Percentiles rank a stretch among this genome's conserved stretches.
phyloP scores from a whole-genome alignment of 2,888 invertebrate genomes.

The Candidula unifasciata region DNA sequence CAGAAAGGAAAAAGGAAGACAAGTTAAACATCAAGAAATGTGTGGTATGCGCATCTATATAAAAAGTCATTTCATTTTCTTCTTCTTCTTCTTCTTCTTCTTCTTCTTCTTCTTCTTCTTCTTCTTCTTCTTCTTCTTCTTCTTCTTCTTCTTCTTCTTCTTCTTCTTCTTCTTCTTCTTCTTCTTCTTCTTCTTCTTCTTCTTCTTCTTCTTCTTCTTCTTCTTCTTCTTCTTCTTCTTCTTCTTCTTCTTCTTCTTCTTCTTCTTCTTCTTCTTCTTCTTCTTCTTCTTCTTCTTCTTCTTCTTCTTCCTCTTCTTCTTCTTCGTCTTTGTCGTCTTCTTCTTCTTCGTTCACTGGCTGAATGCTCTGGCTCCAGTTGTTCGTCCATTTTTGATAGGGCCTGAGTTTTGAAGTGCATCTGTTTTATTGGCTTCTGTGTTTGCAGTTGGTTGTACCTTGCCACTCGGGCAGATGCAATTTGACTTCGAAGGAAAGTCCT shows the following conservation, averaged over 20 bases:
- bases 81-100: background rate
- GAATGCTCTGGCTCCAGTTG: no score
- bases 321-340: no score
- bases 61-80: background rate
- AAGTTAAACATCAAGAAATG: no score
- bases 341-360: no score
- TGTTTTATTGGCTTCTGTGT: no score
- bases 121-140: background rate
- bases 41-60: no score
- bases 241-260: background rate
- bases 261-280: background rate
- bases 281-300: background rate
- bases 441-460: no score
- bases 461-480: no score
- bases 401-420: no score
- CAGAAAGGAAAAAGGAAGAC: no score
- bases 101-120: background rate
- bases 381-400: no score
- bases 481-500: no score
- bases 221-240: background rate
- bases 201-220: background rate
- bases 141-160: background rate
- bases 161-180: conserved; percentile 1
- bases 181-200: background rate
- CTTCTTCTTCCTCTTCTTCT: background rate